Conservation (phyloP, 2,888 invertebrate genomes). For the Poecilobothrus nobilitatus region DNA sequence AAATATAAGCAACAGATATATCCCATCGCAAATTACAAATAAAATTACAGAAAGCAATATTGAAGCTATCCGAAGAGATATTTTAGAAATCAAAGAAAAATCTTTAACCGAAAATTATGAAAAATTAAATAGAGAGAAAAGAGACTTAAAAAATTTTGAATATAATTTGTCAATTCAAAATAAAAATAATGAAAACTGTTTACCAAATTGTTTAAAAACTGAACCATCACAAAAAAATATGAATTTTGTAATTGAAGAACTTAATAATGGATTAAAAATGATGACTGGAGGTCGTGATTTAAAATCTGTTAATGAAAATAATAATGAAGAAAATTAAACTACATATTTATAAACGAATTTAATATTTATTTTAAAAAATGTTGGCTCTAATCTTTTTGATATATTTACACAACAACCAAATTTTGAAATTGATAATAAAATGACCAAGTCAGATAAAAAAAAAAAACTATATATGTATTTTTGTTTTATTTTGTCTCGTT, state of each 20-base stretch:
- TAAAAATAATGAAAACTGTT: conserved; percentile 17
- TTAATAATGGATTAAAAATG: conserved; percentile 22
- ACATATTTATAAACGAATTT: no score
- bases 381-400: conserved; percentile 15
- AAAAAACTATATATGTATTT: neutral
- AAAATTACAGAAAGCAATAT: conserved; percentile 25
- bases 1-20: neutral
- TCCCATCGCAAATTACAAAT: conserved; percentile 5
- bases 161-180: conserved; percentile 12
- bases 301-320: conserved; percentile 33
- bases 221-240: conserved; percentile 21
- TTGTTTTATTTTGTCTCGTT: no score
- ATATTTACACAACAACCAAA: conserved; percentile 14
- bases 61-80: conserved; percentile 36
- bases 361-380: neutral
- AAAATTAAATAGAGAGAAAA: conserved; percentile 22
- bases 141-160: conserved; percentile 19
- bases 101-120: conserved; percentile 14
- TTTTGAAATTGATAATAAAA: conserved; percentile 5
- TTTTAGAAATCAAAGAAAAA: conserved; percentile 31
- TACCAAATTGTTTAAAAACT: conserved; percentile 30
- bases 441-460: neutral
- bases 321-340: neutral
- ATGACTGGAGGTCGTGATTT: conserved; percentile 37
- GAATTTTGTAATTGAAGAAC: neutral